Conservation (phyloP, 2,113 vertebrate species). For the Burhinus oedicnemus region DNA sequence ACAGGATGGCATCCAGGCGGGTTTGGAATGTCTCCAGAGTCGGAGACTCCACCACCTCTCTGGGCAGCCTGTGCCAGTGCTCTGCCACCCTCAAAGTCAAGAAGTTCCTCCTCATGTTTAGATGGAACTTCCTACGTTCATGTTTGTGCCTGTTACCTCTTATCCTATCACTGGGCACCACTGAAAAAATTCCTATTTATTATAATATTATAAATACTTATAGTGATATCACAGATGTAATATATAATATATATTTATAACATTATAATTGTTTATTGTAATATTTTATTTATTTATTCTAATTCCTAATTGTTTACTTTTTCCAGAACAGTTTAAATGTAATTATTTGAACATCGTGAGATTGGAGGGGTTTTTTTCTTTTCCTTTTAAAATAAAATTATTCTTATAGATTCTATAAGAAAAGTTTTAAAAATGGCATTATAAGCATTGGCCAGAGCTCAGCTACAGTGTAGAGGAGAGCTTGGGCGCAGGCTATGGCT, state of each 20-base stretch:
- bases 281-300: neutral
- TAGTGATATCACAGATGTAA: no score
- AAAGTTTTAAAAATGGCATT: neutral
- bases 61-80: no score
- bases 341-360: neutral
- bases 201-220: neutral
- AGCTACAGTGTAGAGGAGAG: fast-evolving
- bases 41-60: no score
- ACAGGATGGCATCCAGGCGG: no score
- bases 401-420: neutral
- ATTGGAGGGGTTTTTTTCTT: neutral
- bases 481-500: neutral
- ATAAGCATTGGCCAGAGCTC: neutral
- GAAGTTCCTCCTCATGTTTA: no score
- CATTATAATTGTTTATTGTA: neutral
- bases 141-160: no score
- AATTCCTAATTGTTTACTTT: neutral
- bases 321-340: neutral
- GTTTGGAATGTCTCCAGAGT: no score
- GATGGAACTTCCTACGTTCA: no score
- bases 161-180: no score
- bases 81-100: no score
- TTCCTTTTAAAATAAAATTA: neutral
- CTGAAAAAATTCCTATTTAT: neutral
- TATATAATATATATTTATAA: no score